Evolutionary conservation across 2,113 vertebrate genomes (phyloP), one percentile per base, ranked within the genome.

Genomic region (Catharus minimus): DNA sequence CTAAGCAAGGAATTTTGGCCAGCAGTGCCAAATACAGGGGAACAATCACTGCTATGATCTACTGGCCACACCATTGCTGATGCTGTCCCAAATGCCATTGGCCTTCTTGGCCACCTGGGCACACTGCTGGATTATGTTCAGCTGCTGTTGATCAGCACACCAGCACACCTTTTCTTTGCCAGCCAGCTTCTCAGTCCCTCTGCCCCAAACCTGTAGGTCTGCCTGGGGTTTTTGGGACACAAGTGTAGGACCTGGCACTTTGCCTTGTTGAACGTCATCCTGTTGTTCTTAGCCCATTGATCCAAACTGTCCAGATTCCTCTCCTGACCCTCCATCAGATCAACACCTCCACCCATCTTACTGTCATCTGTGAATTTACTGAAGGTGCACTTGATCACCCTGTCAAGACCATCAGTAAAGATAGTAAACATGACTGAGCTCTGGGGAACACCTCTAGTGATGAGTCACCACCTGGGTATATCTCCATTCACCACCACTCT

Each of bases 341-440:
- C 53, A 60, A 62, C 21, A 55, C 21, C 55, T 20, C 26, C 7
- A 32, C 14, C 10, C 21, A 56, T 13, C 5, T 68, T 27, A 24
- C 19, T 36, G 46, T 55, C 62, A 28, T 49, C 36, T 56, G 43
- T 47, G 50, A 62, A 39, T 18, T 64, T 77, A 46, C 11, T 62
- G 43, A 52, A 24, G 24, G 14, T 52, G 11, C 9, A 5, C n/a
- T 69, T 1, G 4, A 69, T 21, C 0, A 0, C 13, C 12, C 16
- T 38, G 32, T 57, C 22, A 49, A 27, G 43, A 38, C 24, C 15
- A 14, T 41, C 27, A 32, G 22, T 10, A 44, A 76, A 49, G 15
- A 30, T 18, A 16, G 28, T 18, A 33, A 38, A 46, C 13, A 26
- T 18, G 24, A 32, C 16, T 64, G 38, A 57, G 28, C 23, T 28